Base-by-base conservation (phyloP, 2,888 invertebrate genomes). In the Achlya flavicornis region DNA sequence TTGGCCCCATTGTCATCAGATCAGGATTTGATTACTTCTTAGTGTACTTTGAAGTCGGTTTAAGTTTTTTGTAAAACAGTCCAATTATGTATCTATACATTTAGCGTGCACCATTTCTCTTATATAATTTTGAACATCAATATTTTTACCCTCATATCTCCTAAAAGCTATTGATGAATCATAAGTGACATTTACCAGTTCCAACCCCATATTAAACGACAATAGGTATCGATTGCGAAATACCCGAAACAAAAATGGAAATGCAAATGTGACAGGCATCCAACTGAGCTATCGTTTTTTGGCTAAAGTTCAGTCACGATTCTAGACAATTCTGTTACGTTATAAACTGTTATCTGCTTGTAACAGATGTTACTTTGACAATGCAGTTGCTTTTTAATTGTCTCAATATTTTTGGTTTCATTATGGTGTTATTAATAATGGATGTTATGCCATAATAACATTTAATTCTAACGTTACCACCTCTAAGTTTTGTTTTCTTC, bases 311-410 rank as follows among this genome's bases (percentile, higher is more conserved):
- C 16, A 60, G 60, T 60, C 60, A 60, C 60, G 35, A 60, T 60
- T 60, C 33, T 53, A 53, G 19, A 53, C 19, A 53, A 53, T 19
- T 53, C 53, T 48, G 63, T 70, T 70, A 64, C 65, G 61, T 64
- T 61, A 46, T 58, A 63, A 53, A 61, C 68, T 26, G 70, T 72
- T 67, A 67, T 66, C 61, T 53, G 48, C 19, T n/a, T 19, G 48
- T 53, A 72, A 62, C 59, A 63, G 62, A 67, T 62, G 64, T 61
- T 63, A 60, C 41, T 64, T 68, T 62, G 33, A 32, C 14, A 14
- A 53, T 35, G n/a, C 33, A 43, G 19, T 63, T 64, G 62, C 58
- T 53, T 64, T 61, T 61, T 71, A 72, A 72, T 67, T 65, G 65
- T 53, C 62, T 63, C 59, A 63, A 65, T 61, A 65, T 53, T 53